Evolutionary conservation across 2,888 invertebrate species (phyloP).

Genomic region (Acanthosoma haemorrhoidale): DNA sequence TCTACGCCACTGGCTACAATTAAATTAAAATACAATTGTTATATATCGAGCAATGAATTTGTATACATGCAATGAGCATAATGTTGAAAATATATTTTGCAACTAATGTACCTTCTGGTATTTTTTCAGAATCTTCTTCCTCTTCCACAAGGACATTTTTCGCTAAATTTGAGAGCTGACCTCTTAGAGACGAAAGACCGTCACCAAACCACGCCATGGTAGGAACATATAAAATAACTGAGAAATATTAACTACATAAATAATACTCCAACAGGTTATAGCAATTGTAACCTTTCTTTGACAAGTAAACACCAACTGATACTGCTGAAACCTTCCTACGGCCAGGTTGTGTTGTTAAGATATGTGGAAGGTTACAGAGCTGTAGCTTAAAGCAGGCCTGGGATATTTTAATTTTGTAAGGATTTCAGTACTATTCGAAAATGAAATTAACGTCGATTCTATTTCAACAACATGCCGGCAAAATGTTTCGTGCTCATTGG

Average conservation of each 20-base stretch:
- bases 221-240: not conserved
- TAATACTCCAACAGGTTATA: not conserved
- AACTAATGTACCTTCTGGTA: not conserved
- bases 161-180: conserved; percentile 81
- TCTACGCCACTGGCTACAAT: not conserved
- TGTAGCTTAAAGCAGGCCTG: too few species aligned
- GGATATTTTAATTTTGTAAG: too few species aligned
- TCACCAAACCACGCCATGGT: conserved; percentile 51
- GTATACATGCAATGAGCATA: too few species aligned
- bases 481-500: conserved; percentile 70
- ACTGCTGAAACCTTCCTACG: not conserved
- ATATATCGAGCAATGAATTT: not conserved
- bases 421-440: too few species aligned
- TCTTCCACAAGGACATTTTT: conserved; percentile 65
- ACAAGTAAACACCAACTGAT: conserved; percentile 20
- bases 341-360: not conserved
- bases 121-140: conserved; percentile 2
- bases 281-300: conserved; percentile 12
- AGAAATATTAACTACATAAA: conserved; percentile 3
- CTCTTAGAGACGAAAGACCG: conserved; percentile 60
- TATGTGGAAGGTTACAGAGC: not conserved
- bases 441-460: conserved; percentile 64
- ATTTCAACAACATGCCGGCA: conserved; percentile 63
- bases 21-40: not conserved
- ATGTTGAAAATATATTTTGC: too few species aligned